Evolutionary conservation across 2,888 invertebrate genomes (phyloP).

Genomic region (Drosophila nr. perissopoda): DNA sequence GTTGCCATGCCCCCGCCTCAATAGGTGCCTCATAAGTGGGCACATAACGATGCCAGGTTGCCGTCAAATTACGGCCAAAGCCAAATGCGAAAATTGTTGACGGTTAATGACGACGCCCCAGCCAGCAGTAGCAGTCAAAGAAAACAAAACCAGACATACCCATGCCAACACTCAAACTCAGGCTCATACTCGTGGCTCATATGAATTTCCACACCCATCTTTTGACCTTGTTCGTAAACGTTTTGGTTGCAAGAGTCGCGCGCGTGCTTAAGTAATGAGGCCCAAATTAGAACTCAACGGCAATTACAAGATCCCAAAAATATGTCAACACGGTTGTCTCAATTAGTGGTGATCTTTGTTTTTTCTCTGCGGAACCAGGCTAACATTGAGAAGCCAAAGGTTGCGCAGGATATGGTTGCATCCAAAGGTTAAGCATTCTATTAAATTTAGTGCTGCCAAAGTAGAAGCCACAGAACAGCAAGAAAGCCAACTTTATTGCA

Average conservation of each 20-base stretch:
- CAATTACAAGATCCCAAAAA: constrained; percentile 61
- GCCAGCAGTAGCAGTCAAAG: constrained; percentile 6
- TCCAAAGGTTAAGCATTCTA: constrained; percentile 69
- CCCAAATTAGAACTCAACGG: constrained; percentile 56
- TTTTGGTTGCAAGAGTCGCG: constrained; percentile 33
- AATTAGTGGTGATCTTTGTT: constrained; percentile 35
- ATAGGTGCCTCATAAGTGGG: neutral
- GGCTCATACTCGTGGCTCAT: neutral
- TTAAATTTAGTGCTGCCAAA: constrained; percentile 50
- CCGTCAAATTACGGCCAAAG: constrained; percentile 43
- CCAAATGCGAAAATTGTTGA: constrained; percentile 40
- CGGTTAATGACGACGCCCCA: constrained; percentile 38
- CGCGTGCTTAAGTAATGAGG: constrained; percentile 76
- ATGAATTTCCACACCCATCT: constrained; percentile 4
- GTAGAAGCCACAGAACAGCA: constrained; percentile 12
- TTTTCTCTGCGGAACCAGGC: neutral
- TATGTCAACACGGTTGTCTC: constrained; percentile 42
- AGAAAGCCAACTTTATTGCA: constrained; percentile 18
- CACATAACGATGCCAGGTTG: constrained; percentile 42
- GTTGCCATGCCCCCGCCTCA: constrained; percentile 24
- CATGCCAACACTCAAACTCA: constrained; percentile 1
- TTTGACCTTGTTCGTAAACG: constrained; percentile 56
- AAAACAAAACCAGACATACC: constrained; percentile 36
- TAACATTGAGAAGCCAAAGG: neutral
- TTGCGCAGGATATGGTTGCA: constrained; percentile 28